These are phyloP conservation scores for Aporrectodea caliginosa DNA, from an alignment of 1,140 invertebrate species.

Conservation along the genomic window DNA sequence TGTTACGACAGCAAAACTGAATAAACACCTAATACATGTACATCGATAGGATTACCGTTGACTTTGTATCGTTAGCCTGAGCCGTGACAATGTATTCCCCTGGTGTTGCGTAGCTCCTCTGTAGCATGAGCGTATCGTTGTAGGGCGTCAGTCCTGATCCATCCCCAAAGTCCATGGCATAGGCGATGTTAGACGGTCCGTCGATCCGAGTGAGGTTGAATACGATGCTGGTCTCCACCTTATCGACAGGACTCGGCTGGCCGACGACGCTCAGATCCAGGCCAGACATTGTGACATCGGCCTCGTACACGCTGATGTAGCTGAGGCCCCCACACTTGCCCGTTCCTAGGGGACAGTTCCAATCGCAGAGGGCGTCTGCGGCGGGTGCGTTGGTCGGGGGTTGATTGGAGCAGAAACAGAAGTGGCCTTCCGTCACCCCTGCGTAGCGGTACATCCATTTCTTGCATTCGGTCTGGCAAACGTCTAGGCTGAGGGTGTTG, in stretches of 20 bases:
- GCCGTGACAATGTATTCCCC: slow-evolving; percentile 18
- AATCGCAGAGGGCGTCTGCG: background rate
- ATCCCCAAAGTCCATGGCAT: slow-evolving; percentile 8
- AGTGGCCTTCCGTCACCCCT: slow-evolving; percentile 1
- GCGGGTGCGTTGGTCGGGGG: background rate
- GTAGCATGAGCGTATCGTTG: background rate
- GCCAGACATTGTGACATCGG: slow-evolving; percentile 9
- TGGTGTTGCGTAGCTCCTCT: slow-evolving; percentile 8
- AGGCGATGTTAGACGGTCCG: slow-evolving; percentile 11
- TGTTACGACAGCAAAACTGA: too few relatives aligned
- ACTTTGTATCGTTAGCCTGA: slow-evolving; percentile 2
- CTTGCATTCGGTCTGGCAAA: slow-evolving; percentile 1
- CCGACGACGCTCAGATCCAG: background rate
- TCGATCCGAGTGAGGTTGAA: slow-evolving; percentile 13
- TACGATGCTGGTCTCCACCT: background rate
- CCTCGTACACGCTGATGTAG: slow-evolving; percentile 3
- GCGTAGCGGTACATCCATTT: slow-evolving; percentile 13
- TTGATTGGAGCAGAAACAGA: slow-evolving; percentile 22
- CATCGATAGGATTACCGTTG: too few relatives aligned
- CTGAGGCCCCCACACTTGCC: background rate
- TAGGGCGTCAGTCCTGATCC: background rate
- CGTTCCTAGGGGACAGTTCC: background rate
- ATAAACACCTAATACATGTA: too few relatives aligned
- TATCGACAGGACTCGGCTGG: background rate
- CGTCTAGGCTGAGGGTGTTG: background rate